Base-by-base conservation (phyloP, 2,888 invertebrate species). In the Xanthorhoe spadicearia region DNA sequence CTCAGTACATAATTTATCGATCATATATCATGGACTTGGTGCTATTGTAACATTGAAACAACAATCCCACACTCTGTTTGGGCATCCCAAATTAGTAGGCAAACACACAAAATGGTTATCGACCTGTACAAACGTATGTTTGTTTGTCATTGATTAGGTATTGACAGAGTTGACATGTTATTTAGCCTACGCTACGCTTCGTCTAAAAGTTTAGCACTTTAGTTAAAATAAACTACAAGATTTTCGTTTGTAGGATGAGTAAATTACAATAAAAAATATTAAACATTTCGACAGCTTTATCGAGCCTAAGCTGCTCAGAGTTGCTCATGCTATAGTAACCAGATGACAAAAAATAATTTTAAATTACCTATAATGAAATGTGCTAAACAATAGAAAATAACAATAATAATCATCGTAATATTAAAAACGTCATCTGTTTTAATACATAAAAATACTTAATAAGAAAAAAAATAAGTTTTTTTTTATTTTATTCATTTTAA, bases 41-140 rank as follows among this genome's bases (percentile, higher is more conserved):
- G 79, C 81, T 79, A 69, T 70, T 73, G 71, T 70, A 74, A 74
- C 74, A 77, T 77, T 73, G 79, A 79, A 84, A 83, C 81, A 79
- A 83, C 79, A 79, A 80, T 78, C 71, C 64, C 57, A 60, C 63
- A 57, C 77, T 76, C 51, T 78, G 77, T 79, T 82, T 80, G 82
- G 82, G 68, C 61, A 79, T 76, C 74, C 83, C 83, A 84, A 85
- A 85, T 83, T 81, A 79, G 83, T 80, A 80, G 71, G 74, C 80
- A 78, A 76, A 81, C 80, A 76, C 64, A 77, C 75, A 65, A 71
- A 78, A 71, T 76, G 72, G 72, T 72, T 75, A 65, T 70, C 69
- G 70, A 77, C 70, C 69, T 77, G 75, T 76, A 77, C 73, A 73
- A 72, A 68, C 74, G 74, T 62, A 58, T 71, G 68, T 70, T 66